These are phyloP conservation scores for Drosophila borealis DNA, from an alignment of 2,888 invertebrate genomes.

Conservation along the genomic window DNA sequence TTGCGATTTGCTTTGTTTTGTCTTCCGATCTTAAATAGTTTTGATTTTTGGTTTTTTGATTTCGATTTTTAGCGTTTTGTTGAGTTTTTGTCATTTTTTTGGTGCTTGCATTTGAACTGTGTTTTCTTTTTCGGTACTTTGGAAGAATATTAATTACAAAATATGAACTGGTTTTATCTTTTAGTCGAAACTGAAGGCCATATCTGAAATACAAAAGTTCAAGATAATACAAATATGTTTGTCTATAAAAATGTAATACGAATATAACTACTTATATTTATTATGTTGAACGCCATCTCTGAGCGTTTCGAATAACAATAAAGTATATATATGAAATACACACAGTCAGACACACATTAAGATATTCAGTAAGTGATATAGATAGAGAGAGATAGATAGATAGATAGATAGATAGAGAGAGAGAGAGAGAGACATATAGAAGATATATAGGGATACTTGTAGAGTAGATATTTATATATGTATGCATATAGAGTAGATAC, in stretches of 20 bases:
- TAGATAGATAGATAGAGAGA: slow-evolving; percentile 5
- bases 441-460: slow-evolving; percentile 26
- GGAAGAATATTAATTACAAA: slow-evolving; percentile 69
- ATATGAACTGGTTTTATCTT: slow-evolving; percentile 54
- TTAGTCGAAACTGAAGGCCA: slow-evolving; percentile 85
- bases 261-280: slow-evolving; percentile 18
- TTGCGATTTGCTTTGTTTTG: slow-evolving; percentile 40
- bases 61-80: slow-evolving; percentile 25
- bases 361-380: slow-evolving; percentile 8
- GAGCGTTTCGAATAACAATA: slow-evolving; percentile 23
- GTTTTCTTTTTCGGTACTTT: slow-evolving; percentile 60
- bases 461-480: slow-evolving; percentile 28
- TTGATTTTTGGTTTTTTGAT: slow-evolving; percentile 24
- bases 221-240: slow-evolving; percentile 66
- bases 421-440: slow-evolving; percentile 2
- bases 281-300: slow-evolving; percentile 5
- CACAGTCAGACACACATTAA: slow-evolving; percentile 31
- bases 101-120: slow-evolving; percentile 68
- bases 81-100: slow-evolving; percentile 34
- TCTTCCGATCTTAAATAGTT: slow-evolving; percentile 1
- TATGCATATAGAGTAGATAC: slow-evolving; percentile 30
- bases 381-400: slow-evolving; percentile 24
- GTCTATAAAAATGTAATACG: slow-evolving; percentile 20
- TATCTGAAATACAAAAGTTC: slow-evolving; percentile 84
- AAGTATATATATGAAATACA: slow-evolving; percentile 23